Base-by-base conservation (phyloP, 2,888 invertebrate species). In the Heliconius cydno region DNA sequence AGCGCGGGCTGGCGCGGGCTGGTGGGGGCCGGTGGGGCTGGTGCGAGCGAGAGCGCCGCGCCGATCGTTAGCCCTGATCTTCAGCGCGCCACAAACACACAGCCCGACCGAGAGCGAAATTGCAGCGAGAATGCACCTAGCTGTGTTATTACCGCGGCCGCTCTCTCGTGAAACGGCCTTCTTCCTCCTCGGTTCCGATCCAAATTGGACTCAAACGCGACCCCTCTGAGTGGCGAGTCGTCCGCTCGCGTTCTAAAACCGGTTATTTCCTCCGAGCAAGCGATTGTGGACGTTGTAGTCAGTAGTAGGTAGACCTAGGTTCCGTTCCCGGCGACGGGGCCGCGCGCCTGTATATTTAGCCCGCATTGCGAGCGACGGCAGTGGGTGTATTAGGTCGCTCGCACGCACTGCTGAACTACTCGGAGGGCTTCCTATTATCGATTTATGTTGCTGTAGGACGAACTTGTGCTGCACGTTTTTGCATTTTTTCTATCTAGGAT, bases 1-100 rank as follows among this genome's bases (percentile, higher is more conserved):
- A 80, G 79, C 78, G 85, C 77, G 81, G 79, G 84, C 82, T 80
- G 77, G 80, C 82, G 84, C 82, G 85, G 87, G 92, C 85, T 92
- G 93, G 87, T 75, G 91, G 88, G 93, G 93, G 85, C 87, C 22
- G 7, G 79, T 76, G 85, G 81, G 79, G 84, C 82, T 80, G 77
- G 80, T 87, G 92, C 85, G 92, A 94, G 87, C 76, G 91, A 88
- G 93, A 94, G 85, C 87, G 89, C 86, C 85, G 84, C 90, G 91
- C 91, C 94, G 94, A 95, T 95, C 94, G 95, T 95, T 95, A 95
- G 95, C 95, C 94, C 94, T 95, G 95, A 95, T 95, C 95, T 95
- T 95, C 95, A 95, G 90, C 94, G 94, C 94, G 94, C 94, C 93
- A 95, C 95, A 95, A 94, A 95, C 95, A 95, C 92, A 95, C 89